Evolutionary conservation across 2,797 vertebrate genomes (phyloP).

Genomic region (Ciconia nigra): DNA sequence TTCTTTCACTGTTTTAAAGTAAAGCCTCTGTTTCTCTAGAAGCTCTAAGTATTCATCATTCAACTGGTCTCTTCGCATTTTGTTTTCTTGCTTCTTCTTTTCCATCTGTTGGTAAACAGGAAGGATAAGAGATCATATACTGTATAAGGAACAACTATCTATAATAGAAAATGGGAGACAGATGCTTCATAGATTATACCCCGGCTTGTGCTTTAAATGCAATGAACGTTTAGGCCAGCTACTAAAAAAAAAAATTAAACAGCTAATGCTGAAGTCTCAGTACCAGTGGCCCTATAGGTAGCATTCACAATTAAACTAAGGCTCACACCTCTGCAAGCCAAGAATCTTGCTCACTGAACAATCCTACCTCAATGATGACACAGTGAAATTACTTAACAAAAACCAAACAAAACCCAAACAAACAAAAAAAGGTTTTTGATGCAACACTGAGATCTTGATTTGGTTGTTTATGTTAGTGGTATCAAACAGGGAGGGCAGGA

Average conservation of each 20-base stretch:
- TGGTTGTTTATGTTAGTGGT: neutral
- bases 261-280: neutral
- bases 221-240: neutral
- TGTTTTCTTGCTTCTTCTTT: conserved; percentile 98
- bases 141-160: neutral
- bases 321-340: neutral
- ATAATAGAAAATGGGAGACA: neutral
- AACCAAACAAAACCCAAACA: too few relatives aligned
- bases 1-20: conserved; percentile 98
- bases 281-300: neutral
- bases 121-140: neutral
- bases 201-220: neutral
- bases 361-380: neutral
- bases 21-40: conserved; percentile 94
- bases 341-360: neutral
- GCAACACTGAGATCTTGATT: neutral
- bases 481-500: neutral
- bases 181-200: neutral
- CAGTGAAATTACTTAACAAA: neutral
- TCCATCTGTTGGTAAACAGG: conserved; percentile 84
- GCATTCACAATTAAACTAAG: neutral
- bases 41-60: conserved; percentile 96
- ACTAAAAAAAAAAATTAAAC: neutral
- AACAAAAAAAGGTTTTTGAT: neutral
- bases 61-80: conserved; percentile 96